Base-by-base conservation (phyloP, 1,140 invertebrate species). In the Globodera rostochiensis region DNA sequence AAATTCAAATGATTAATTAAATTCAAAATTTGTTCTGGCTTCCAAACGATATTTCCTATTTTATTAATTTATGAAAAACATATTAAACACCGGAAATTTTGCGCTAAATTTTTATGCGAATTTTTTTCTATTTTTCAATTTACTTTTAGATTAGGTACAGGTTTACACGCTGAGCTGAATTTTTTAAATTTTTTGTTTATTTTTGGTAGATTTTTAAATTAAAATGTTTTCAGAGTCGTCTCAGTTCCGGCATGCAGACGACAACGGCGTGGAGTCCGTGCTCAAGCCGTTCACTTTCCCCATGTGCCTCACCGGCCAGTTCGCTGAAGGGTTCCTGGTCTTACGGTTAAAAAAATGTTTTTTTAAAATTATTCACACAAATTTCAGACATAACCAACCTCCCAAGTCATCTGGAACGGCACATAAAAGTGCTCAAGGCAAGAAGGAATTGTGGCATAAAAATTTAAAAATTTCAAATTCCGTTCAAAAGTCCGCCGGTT, bases 191-290 rank as follows among this genome's bases (percentile, higher is more conserved):
- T 60, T 15, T 64, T 64, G 5, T 19, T 19, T 19, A 15, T 15
- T 74, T 25, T 74, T 36, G n/a, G 11, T 25, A 53, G 36, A 46
- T 74, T 74, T 6, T 73, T 73, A 73, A 25, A 36, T 36, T 36
- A 1, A 46, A 15, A 76, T 60, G 47, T 77, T 74, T 69, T 84
- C 74, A 87, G 84, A 88, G 88, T 46, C 66, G 77, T 73, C 79
- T 79, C 57, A 84, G 70, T 21, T 78, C 77, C 15, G 64, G 50
- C 6, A 78, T 78, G 77, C 77, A 78, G 49, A 47, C 77, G 47
- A 70, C 87, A 53, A 87, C 88, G 87, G 81, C 80, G 66, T 88
- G 88, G 88, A 88, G 88, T 76, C 86, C 84, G 47, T 85, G 80
- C 81, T 86, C 82, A 75, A 86, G 83, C 76, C 79, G 83, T 84